Percentiles rank a stretch among this genome's conserved stretches.
Conservation (phyloP, 1,140 invertebrate species). For the Pseudobourletiella spinata region DNA sequence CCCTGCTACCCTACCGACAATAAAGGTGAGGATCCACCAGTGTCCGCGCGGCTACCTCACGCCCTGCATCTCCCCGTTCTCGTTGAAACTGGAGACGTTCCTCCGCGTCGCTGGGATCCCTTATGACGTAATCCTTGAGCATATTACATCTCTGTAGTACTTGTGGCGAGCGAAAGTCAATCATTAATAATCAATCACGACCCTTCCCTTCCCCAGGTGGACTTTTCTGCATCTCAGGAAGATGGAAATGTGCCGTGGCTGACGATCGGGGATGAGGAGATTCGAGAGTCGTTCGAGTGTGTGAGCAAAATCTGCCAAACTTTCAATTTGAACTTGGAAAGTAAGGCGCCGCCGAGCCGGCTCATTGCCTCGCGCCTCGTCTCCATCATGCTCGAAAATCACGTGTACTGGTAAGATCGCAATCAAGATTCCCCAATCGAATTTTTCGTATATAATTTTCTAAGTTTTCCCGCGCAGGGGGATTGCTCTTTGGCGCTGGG, state of each 20-base stretch:
- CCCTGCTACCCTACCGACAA: no score
- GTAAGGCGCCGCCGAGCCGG: conserved; percentile 34
- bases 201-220: not conserved
- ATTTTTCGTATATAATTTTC: no score
- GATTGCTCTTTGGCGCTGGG: conserved; percentile 32
- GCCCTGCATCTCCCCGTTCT: conserved; percentile 32
- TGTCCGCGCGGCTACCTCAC: conserved; percentile 12
- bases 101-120: conserved; percentile 34
- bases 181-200: not conserved
- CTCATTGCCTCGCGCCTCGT: conserved; percentile 38
- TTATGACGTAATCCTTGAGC: conserved; percentile 27
- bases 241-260: conserved; percentile 39
- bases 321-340: conserved; percentile 36
- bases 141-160: not conserved
- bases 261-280: conserved; percentile 37
- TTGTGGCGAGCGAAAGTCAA: not conserved
- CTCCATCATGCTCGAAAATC: conserved; percentile 41
- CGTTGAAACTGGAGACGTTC: conserved; percentile 37
- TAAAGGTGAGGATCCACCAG: conserved; percentile 25
- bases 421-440: not conserved
- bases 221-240: not conserved
- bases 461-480: conserved; percentile 18
- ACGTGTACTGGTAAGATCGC: conserved; percentile 40
- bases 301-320: conserved; percentile 39
- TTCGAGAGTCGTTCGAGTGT: conserved; percentile 41